Evolutionary conservation across 2,113 vertebrate genomes (phyloP), one percentile per base, ranked within the genome.

Genomic region (Polypterus bichir): DNA sequence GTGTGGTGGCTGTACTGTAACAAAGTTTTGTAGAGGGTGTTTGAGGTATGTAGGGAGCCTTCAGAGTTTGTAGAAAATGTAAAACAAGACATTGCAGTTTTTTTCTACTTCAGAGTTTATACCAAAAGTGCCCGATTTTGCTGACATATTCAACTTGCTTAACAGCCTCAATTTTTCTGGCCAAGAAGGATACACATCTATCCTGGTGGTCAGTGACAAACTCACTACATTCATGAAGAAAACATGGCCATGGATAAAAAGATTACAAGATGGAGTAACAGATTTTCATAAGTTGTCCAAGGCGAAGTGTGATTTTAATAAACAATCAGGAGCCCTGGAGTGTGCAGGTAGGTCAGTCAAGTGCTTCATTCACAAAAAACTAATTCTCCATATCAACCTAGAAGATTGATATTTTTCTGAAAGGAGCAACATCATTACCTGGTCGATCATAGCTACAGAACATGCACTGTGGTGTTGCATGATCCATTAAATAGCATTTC

Each of bases 181-280:
- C 9, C 65, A 65, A 62, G 60, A 64, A 51, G 45, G 57, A 44
- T 57, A 67, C 49, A 11, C 56, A 11, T 59, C 62, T 53, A 51
- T 65, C 47, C 57, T 62, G 6, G 63, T 67, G 48, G 62, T 61
- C 9, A 67, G 65, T 57, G 59, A 62, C 65, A 67, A 67, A 61
- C 58, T 63, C 57, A 65, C 51, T 10, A 48, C 52, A 5, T 65
- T 68, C 48, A 59, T 62, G 52, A 62, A 54, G 48, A 67, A 65
- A 70, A 70, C 51, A 11, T 48, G 66, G 54, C 48, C 49, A 53
- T 49, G 66, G 62, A 65, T 48, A 68, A 62, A 9, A 59, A 61
- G 64, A 54, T 49, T 62, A 45, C 49, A 52, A 58, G 62, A 59
- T 4, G 10, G 58, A 60, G n/a, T 61, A 9, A 64, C 44, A 54